phyloP scores from a whole-genome alignment of 2,797 vertebrate species.

The Enteromius fasciolatus region DNA sequence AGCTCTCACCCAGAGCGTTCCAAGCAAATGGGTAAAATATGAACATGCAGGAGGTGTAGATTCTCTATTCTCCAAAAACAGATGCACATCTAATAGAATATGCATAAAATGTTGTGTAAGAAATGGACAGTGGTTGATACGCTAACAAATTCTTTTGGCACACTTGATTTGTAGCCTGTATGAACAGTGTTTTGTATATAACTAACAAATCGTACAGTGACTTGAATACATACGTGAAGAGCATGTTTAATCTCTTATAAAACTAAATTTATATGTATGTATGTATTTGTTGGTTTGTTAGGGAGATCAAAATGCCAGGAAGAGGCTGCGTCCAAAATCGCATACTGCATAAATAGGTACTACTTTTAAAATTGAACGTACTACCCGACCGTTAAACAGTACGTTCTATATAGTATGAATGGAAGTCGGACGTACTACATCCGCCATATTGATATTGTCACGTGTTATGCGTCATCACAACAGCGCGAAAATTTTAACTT shows the following conservation, averaged over 20 bases:
- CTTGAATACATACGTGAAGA: background rate
- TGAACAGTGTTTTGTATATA: background rate
- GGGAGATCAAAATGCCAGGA: background rate
- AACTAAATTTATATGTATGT: background rate
- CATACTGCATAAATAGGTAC: too few relatives aligned
- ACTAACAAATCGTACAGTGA: background rate
- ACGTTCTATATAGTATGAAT: too few relatives aligned
- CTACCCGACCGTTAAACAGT: too few relatives aligned
- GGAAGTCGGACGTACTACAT: too few relatives aligned
- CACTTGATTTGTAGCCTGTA: background rate
- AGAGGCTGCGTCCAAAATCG: too few relatives aligned
- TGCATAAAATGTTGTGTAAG: constrained; percentile 31
- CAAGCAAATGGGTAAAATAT: constrained; percentile 58
- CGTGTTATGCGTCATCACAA: too few relatives aligned
- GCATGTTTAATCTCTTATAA: background rate
- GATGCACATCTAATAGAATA: constrained; percentile 38
- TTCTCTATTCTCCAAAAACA: constrained; percentile 56
- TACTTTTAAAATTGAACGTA: too few relatives aligned
- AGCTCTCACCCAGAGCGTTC: constrained; percentile 52
- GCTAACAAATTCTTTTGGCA: background rate
- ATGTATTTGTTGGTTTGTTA: background rate
- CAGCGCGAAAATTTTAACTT: too few relatives aligned
- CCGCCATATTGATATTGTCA: too few relatives aligned
- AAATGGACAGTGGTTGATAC: constrained; percentile 29
- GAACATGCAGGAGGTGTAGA: constrained; percentile 52